Percentiles rank a stretch among this genome's conserved stretches.
Conservation (phyloP, 2,888 invertebrate species). For the Lepas anatifera region DNA sequence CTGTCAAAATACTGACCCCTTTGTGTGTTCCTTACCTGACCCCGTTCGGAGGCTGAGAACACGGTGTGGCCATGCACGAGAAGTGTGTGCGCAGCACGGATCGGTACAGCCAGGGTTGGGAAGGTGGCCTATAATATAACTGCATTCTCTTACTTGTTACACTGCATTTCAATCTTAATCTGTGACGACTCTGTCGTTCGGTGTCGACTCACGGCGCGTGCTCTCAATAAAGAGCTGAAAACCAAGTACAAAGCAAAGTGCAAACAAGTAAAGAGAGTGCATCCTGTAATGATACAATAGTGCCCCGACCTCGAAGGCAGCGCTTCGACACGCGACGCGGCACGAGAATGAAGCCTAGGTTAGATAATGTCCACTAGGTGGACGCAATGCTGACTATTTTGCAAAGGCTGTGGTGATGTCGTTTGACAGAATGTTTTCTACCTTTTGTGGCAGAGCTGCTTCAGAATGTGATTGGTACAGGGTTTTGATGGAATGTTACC, state of each 20-base stretch:
- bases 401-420: no score
- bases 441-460: no score
- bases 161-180: neutral
- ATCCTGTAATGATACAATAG: no score
- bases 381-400: no score
- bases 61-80: neutral
- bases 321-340: no score
- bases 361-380: no score
- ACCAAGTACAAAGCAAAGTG: neutral
- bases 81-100: neutral
- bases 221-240: neutral
- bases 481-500: no score
- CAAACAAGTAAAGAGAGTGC: slow-evolving; percentile 6
- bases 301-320: no score
- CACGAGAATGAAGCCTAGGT: no score
- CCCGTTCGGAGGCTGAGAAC: neutral
- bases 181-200: neutral
- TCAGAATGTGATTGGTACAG: no score
- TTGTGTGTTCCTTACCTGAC: neutral
- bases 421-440: no score
- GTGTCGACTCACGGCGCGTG: neutral
- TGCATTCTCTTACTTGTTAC: slow-evolving; percentile 7
- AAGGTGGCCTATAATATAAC: neutral
- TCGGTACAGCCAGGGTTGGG: no score
- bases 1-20: neutral